Conservation (phyloP, 1,140 invertebrate genomes). For the Meloidogyne floridensis region DNA sequence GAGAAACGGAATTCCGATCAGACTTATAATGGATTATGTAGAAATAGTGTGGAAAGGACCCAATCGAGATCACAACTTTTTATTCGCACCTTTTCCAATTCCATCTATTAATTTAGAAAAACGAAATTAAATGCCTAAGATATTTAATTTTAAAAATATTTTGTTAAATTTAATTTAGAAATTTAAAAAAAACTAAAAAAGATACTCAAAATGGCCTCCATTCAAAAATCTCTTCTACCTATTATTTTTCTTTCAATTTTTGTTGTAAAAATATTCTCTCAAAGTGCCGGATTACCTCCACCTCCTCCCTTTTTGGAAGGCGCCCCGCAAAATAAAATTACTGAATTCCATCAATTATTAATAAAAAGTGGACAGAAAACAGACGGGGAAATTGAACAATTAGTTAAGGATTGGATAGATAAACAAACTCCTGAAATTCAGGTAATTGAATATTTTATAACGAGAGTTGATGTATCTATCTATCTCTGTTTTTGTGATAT, state of each 20-base stretch:
- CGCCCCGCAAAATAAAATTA: conserved; percentile 7
- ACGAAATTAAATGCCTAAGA: no score
- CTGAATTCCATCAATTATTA: conserved; percentile 18
- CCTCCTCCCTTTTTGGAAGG: conserved; percentile 14
- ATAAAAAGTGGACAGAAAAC: not conserved
- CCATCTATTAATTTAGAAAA: no score
- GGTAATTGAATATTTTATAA: not conserved
- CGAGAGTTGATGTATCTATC: no score
- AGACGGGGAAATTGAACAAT: conserved; percentile 15
- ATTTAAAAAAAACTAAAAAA: not conserved
- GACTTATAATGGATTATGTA: no score
- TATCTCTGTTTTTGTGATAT: not conserved
- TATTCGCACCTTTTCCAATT: no score
- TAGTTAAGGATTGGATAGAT: conserved; percentile 27
- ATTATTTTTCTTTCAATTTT: not conserved
- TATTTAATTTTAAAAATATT: no score
- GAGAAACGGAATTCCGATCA: no score
- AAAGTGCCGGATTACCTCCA: not conserved
- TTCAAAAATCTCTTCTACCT: not conserved
- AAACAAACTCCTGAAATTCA: conserved; percentile 20
- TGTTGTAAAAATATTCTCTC: not conserved
- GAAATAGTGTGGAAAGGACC: no score
- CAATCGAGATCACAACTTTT: no score
- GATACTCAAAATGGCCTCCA: not conserved
- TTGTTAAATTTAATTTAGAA: not conserved